These are phyloP conservation scores for Ceyx erithaca DNA, from an alignment of 2,797 vertebrate species.

Conservation along the genomic window DNA sequence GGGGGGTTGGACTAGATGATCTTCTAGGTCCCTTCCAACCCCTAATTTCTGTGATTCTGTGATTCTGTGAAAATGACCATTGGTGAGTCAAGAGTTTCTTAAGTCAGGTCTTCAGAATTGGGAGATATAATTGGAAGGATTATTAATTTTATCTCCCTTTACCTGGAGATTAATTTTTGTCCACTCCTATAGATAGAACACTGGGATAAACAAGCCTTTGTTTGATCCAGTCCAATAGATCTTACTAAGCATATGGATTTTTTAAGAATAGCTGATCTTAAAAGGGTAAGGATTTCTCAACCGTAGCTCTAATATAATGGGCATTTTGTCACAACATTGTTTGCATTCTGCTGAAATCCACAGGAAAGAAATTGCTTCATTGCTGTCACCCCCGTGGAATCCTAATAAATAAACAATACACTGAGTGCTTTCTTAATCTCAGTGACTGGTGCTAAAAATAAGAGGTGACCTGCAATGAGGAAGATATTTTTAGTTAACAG, in stretches of 20 bases:
- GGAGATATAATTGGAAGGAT: not conserved
- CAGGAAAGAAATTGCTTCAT: not conserved
- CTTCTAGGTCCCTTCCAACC: too few relatives aligned
- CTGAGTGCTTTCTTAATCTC: not conserved
- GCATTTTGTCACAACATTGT: not conserved
- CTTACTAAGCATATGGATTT: not conserved
- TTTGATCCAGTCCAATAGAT: not conserved
- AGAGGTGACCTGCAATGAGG: not conserved
- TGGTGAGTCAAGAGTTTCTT: not conserved
- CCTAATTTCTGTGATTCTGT: too few relatives aligned
- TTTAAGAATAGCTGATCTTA: not conserved
- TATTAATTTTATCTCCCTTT: not conserved
- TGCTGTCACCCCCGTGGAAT: not conserved
- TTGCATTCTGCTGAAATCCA: constrained; percentile 14
- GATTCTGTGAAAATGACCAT: not conserved
- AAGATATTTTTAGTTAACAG: constrained; percentile 22
- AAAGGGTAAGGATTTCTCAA: not conserved
- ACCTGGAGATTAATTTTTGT: not conserved
- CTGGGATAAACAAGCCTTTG: not conserved
- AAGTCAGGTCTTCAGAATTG: not conserved
- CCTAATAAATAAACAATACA: not conserved
- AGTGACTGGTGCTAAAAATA: constrained; percentile 37
- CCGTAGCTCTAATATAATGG: not conserved
- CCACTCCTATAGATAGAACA: not conserved
- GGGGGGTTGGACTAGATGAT: too few relatives aligned